Conservation (phyloP, 2,797 vertebrate genomes). For the Benthosema pterotum region DNA sequence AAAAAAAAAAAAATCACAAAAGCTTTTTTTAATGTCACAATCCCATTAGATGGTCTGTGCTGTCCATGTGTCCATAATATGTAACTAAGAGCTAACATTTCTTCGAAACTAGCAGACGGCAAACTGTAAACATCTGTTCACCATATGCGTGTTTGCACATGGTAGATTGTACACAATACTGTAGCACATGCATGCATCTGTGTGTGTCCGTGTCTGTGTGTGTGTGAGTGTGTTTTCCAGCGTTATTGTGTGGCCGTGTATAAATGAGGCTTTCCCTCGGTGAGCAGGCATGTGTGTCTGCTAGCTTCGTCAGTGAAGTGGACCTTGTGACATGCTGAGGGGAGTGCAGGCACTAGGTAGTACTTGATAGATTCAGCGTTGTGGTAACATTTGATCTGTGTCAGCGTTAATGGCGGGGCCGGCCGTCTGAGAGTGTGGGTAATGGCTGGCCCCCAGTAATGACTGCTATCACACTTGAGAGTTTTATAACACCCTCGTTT, state of each 20-base stretch:
- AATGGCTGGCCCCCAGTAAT: constrained; percentile 60
- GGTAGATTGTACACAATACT: too few species aligned
- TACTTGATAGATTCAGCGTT: constrained; percentile 29
- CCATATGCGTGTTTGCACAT: too few species aligned
- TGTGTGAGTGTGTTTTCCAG: not conserved
- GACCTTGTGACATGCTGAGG: not conserved
- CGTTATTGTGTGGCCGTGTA: too few species aligned
- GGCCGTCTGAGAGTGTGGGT: constrained; percentile 35
- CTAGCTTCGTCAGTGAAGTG: not conserved
- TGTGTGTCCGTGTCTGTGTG: not conserved
- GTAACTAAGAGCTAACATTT: not conserved
- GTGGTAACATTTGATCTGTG: constrained; percentile 56
- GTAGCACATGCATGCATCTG: too few species aligned
- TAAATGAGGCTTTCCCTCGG: too few species aligned
- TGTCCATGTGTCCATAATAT: not conserved
- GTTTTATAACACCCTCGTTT: constrained; percentile 59
- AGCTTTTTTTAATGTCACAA: too few species aligned
- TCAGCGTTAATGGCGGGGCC: constrained; percentile 46
- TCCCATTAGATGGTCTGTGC: too few species aligned
- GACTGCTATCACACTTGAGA: constrained; percentile 45
- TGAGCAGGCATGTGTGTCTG: too few species aligned
- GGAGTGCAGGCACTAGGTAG: not conserved
- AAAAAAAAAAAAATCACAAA: too few species aligned
- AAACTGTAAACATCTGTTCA: too few species aligned
- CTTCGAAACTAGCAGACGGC: too few species aligned